Evolutionary conservation across 2,797 vertebrate species (phyloP).

Genomic region (Leuciscus waleckii): DNA sequence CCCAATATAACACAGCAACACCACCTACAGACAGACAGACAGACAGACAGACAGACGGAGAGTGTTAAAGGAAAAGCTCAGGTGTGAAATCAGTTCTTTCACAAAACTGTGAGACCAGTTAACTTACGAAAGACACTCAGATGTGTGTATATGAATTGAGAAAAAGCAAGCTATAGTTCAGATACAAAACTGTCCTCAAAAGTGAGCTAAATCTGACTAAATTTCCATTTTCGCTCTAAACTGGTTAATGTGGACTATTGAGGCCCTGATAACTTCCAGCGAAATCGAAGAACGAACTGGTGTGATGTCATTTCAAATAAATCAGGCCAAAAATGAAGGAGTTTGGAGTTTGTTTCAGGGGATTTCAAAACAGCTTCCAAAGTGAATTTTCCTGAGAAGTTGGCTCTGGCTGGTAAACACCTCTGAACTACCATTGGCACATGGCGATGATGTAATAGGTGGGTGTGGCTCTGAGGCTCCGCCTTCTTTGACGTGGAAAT

Average conservation of each 20-base stretch:
- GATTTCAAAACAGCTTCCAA: no score
- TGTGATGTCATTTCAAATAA: no score
- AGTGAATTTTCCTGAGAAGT: no score
- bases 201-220: neutral
- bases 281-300: neutral
- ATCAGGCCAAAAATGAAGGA: no score
- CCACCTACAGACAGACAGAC: constrained; percentile 78
- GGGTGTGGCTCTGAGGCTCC: no score
- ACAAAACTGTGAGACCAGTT: neutral
- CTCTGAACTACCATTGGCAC: no score
- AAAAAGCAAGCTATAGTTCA: neutral
- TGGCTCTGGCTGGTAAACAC: no score
- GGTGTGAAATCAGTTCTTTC: neutral
- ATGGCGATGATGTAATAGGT: no score
- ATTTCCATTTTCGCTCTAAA: neutral
- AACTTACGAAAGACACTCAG: neutral
- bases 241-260: neutral
- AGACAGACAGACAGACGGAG: neutral
- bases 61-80: neutral
- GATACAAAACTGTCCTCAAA: neutral
- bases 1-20: constrained; percentile 92
- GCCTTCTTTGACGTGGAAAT: no score
- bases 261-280: neutral
- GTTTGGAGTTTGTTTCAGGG: no score
- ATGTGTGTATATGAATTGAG: neutral